Percentiles rank a stretch among this genome's conserved stretches.
phyloP scores from a whole-genome alignment of 2,888 invertebrate species.

The Xiphydria camelus region DNA sequence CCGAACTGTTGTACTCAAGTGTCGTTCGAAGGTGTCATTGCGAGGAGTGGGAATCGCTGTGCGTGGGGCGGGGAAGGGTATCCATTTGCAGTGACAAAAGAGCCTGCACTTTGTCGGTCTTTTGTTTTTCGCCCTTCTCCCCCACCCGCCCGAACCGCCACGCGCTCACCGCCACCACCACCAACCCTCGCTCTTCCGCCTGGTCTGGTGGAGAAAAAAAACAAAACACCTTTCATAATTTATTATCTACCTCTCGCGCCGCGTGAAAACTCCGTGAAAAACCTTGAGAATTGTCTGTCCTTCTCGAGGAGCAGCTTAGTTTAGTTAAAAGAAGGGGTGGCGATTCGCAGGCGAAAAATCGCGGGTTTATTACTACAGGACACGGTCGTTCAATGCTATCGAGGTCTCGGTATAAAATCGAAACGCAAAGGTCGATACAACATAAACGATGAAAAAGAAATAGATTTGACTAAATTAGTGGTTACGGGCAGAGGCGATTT shows the following conservation, averaged over 20 bases:
- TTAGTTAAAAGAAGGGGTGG: no score
- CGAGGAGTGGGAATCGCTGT: neutral
- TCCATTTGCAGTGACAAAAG: slow-evolving; percentile 15
- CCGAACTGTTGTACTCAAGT: no score
- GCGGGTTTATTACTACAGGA: no score
- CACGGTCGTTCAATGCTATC: no score
- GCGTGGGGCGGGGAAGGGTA: neutral
- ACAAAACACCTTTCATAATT: slow-evolving; percentile 11
- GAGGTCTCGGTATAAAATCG: no score
- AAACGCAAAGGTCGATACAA: no score
- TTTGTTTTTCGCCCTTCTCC: slow-evolving; percentile 10
- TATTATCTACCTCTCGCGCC: slow-evolving; percentile 5
- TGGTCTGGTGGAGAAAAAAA: neutral
- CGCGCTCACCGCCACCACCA: neutral
- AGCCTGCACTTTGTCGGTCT: slow-evolving; percentile 15
- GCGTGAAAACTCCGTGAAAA: neutral
- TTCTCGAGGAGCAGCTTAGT: neutral
- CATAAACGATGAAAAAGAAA: no score
- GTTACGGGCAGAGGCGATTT: no score
- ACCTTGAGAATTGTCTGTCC: neutral
- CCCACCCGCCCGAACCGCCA: neutral
- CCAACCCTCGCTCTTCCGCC: neutral
- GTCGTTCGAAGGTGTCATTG: no score
- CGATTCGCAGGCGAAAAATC: no score
- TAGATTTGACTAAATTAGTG: no score